These are phyloP conservation scores for Lasioglossum malachurum DNA, from an alignment of 2,888 invertebrate genomes.

Conservation along the genomic window DNA sequence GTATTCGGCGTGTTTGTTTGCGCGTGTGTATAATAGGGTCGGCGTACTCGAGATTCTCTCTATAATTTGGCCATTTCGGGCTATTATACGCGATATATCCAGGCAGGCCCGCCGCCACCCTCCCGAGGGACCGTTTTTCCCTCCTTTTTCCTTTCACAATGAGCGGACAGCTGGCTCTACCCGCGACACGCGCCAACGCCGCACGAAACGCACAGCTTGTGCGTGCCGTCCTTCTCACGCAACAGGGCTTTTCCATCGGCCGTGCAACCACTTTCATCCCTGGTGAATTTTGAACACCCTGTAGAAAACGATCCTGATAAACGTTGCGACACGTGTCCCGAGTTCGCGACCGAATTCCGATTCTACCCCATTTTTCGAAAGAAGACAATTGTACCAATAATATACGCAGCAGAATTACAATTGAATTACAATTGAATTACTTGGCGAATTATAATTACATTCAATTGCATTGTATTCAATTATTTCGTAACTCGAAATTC, in stretches of 20 bases:
- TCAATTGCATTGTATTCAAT: too few relatives aligned
- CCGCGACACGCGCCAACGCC: conserved; percentile 80
- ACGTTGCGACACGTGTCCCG: not conserved
- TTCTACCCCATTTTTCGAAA: not conserved
- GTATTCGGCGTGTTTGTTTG: not conserved
- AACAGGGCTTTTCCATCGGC: conserved; percentile 39
- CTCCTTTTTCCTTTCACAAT: conserved; percentile 73
- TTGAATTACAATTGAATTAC: too few relatives aligned
- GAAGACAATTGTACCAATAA: not conserved
- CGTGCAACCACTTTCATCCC: not conserved
- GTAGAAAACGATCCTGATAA: not conserved
- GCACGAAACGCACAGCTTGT: conserved; percentile 64
- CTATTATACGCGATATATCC: conserved; percentile 74
- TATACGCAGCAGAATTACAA: too few relatives aligned
- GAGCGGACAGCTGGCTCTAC: conserved; percentile 73
- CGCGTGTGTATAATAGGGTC: conserved; percentile 2
- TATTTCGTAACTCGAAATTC: too few relatives aligned
- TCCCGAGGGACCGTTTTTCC: conserved; percentile 67
- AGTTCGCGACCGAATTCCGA: not conserved
- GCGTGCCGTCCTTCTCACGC: conserved; percentile 47
- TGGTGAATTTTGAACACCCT: conserved; percentile 12
- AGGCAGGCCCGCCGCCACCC: conserved; percentile 35
- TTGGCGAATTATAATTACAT: too few relatives aligned
- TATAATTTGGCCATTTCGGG: conserved; percentile 80
- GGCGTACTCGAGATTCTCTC: conserved; percentile 64